Evolutionary conservation across 2,888 invertebrate species (phyloP), one percentile per base, ranked within the genome.

Genomic region (Phytoseiulus persimilis): DNA sequence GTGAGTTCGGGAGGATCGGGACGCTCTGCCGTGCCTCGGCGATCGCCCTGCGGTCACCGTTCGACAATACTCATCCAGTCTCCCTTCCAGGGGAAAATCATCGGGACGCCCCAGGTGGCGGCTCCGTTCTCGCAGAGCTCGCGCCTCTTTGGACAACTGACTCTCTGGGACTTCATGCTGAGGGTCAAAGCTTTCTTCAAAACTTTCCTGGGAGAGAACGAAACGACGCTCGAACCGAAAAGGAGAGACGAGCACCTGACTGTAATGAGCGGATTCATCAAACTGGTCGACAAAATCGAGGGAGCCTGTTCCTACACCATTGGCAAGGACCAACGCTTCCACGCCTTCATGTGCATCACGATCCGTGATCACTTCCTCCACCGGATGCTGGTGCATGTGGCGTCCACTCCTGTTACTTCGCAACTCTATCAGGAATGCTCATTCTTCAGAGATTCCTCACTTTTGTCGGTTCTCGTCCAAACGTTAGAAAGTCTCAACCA

Each of bases 291-390:
- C 92, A 97, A 97, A 93, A 96, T 99, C 91, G 95, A 95, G 92
- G 95, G 95, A 89, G 96, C 96, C 0, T 28, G 31, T 28, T 96
- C 96, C 90, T 95, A 95, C 92, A 94, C 96, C n/a, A 94, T 97
- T 32, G 99, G 99, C 90, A 99, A 99, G 93, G 99, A 99, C 93
- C 98, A 98, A 89, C 98, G 98, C 93, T 98, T 99, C 93, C 98
- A 99, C 9, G 87, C 87, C 83, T 98, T 99, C 92, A 95, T 98
- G 91, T 98, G 98, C 93, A 94, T 99, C 65, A 96, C 97, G 92
- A 95, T 83, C 90, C 93, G 93, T 90, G 94, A 94, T 90, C 94
- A 93, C 90, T 92, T 92, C 46, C 94, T 99, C 90, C 96, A 98
- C 92, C 95, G 96, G 90, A 96, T 98, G 95, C 94, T 99, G 90